Percentiles rank a stretch among this genome's conserved stretches.
These are phyloP conservation scores for Acridotheres tristis DNA, from an alignment of 2,797 vertebrate species.

Conservation along the genomic window DNA sequence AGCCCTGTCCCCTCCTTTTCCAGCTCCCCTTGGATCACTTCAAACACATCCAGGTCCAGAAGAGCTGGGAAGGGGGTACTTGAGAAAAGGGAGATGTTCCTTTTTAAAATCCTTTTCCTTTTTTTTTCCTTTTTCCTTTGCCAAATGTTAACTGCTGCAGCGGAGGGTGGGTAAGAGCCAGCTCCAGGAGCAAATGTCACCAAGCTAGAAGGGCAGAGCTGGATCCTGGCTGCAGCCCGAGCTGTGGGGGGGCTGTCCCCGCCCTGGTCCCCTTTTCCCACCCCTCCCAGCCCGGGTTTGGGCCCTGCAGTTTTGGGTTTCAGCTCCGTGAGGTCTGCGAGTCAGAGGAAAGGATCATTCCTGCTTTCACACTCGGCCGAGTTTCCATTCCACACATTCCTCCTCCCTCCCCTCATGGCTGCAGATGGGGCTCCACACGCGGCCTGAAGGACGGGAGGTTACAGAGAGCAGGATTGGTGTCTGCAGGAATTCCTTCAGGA, in stretches of 20 bases:
- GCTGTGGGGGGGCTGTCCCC: no score
- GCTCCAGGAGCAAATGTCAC: not conserved
- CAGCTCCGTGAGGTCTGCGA: accelerated
- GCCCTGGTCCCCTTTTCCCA: no score
- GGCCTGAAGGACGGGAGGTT: not conserved
- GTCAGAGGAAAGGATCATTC: not conserved
- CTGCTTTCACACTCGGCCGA: constrained; percentile 7
- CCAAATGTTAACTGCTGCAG: not conserved
- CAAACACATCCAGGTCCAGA: not conserved
- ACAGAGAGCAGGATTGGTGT: not conserved
- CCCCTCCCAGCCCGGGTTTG: no score
- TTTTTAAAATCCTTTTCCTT: not conserved
- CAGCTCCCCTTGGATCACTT: not conserved
- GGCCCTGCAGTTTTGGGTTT: no score
- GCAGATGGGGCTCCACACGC: not conserved
- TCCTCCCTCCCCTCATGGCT: not conserved
- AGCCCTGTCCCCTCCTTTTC: not conserved
- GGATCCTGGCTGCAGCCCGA: not conserved
- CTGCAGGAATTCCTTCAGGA: not conserved
- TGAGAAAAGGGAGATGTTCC: accelerated
- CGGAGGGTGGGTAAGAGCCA: not conserved
- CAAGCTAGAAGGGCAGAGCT: not conserved
- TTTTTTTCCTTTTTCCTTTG: not conserved
- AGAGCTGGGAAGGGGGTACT: accelerated
- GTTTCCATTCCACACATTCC: constrained; percentile 32